phyloP scores from a whole-genome alignment of 1,140 invertebrate genomes.

The Eupeodes corollae region DNA sequence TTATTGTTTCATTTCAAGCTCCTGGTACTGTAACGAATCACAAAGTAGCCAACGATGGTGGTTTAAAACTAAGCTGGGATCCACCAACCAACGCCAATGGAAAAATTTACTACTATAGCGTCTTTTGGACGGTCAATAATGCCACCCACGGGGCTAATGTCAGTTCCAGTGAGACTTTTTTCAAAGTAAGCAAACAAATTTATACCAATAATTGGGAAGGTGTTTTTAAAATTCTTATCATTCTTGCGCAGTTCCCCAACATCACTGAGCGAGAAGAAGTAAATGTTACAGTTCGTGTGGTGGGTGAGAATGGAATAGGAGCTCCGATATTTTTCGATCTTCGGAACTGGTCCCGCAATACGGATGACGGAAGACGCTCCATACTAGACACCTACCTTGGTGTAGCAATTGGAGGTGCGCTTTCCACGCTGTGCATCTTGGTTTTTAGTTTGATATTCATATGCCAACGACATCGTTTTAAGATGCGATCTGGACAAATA shows the following conservation, averaged over 20 bases:
- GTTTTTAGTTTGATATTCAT: constrained; percentile 29
- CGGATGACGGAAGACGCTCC: constrained; percentile 8
- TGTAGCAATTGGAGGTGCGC: constrained; percentile 28
- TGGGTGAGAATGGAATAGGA: constrained; percentile 30
- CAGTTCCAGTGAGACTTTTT: constrained; percentile 12
- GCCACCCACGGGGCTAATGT: constrained; percentile 28
- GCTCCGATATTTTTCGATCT: constrained; percentile 30
- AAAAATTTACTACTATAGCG: constrained; percentile 27
- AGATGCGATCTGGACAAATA: constrained; percentile 23
- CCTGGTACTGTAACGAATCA: constrained; percentile 30
- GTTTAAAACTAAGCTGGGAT: constrained; percentile 27
- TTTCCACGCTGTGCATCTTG: constrained; percentile 24
- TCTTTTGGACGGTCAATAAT: constrained; percentile 30
- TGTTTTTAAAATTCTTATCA: too few relatives aligned
- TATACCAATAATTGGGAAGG: too few relatives aligned
- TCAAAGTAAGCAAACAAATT: background rate
- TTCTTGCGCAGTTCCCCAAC: constrained; percentile 28
- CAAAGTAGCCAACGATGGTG: constrained; percentile 20
- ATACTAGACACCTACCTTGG: constrained; percentile 26
- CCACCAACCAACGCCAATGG: constrained; percentile 30
- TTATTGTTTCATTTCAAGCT: constrained; percentile 11
- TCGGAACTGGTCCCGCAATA: constrained; percentile 14
- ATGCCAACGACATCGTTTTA: constrained; percentile 25
- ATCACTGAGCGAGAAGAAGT: constrained; percentile 29
- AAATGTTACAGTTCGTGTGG: constrained; percentile 28